Evolutionary conservation across 2,888 invertebrate genomes (phyloP).

Genomic region (Phlogophora meticulosa): DNA sequence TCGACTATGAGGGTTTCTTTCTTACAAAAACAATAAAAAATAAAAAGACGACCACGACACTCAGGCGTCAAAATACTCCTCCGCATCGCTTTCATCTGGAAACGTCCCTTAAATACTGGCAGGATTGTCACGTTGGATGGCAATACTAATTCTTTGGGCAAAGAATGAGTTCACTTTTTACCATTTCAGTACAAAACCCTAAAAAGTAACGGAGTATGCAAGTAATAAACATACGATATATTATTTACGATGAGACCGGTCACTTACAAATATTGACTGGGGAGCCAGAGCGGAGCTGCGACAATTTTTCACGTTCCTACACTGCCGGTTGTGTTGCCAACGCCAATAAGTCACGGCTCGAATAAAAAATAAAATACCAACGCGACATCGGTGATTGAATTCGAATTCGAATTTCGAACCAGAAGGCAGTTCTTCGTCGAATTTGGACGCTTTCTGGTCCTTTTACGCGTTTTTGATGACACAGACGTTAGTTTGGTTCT

Average conservation of each 20-base stretch:
- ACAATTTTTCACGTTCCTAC: slow-evolving; percentile 55
- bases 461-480: background rate
- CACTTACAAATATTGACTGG: slow-evolving; percentile 67
- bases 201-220: slow-evolving; percentile 19
- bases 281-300: slow-evolving; percentile 48
- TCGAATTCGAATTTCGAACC: slow-evolving; percentile 34
- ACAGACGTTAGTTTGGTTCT: background rate
- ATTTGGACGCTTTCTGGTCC: background rate
- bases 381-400: slow-evolving; percentile 32
- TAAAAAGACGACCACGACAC: too few relatives aligned
- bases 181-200: too few relatives aligned
- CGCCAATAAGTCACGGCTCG: slow-evolving; percentile 45
- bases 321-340: slow-evolving; percentile 47
- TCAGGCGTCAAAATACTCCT: too few relatives aligned
- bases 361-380: slow-evolving; percentile 37
- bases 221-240: slow-evolving; percentile 53
- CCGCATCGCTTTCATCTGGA: too few relatives aligned
- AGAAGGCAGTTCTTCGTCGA: background rate
- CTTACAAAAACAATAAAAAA: too few relatives aligned
- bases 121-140: too few relatives aligned
- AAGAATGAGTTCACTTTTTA: too few relatives aligned
- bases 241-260: slow-evolving; percentile 60
- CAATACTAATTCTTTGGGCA: too few relatives aligned
- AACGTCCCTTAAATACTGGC: too few relatives aligned
- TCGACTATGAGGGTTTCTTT: too few relatives aligned